Conservation (phyloP, 2,113 vertebrate genomes). For the human (Homo sapiens) region DNA sequence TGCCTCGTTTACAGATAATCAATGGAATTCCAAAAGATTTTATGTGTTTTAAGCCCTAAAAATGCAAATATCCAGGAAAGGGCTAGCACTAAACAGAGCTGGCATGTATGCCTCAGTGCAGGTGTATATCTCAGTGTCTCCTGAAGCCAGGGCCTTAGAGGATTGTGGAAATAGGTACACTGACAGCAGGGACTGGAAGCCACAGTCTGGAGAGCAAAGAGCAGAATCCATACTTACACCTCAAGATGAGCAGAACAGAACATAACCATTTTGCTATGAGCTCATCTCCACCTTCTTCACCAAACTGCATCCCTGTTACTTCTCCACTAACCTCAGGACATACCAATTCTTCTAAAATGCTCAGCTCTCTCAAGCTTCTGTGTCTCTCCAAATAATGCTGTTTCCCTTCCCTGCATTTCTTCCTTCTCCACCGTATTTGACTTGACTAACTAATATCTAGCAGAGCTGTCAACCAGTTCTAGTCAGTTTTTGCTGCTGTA, state of each 20-base stretch:
- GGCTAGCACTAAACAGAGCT: fast-evolving
- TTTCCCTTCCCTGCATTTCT: background rate
- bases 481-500: no score
- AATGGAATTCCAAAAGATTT: background rate
- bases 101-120: fast-evolving
- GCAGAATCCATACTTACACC: background rate
- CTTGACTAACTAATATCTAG: background rate
- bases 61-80: fast-evolving
- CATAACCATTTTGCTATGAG: background rate
- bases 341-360: background rate
- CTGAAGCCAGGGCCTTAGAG: background rate
- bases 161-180: fast-evolving
- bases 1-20: background rate
- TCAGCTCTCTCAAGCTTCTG: background rate
- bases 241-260: background rate
- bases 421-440: background rate
- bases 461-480: background rate
- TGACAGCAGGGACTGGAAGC: fast-evolving
- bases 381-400: background rate
- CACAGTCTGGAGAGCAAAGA: background rate
- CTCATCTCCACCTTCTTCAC: background rate
- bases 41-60: background rate
- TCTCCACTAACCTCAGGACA: background rate
- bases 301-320: background rate
- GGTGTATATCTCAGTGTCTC: background rate